Evolutionary conservation across 2,888 invertebrate species (phyloP), one percentile per base, ranked within the genome.

Genomic region (Dendrolimus houi): DNA sequence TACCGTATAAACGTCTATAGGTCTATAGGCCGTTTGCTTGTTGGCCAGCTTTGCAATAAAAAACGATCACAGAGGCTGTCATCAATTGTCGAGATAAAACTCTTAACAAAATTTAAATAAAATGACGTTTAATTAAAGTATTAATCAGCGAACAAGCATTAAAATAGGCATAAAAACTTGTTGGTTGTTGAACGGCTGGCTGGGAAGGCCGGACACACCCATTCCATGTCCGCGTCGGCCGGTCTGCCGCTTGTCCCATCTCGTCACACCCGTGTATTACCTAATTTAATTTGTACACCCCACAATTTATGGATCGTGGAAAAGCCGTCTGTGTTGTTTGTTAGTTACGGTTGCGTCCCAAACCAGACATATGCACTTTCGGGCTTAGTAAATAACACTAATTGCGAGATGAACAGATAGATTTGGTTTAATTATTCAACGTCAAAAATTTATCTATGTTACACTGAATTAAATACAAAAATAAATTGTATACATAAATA

Each of bases 221-320:
- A 81, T 88, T 88, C 81, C 88, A 76, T 88, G 88, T 88, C 85
- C 77, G 73, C 70, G 69, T 76, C 72, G 78, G 77, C 77, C 77
- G 71, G 74, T 47, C 76, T 72, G 76, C 77, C 79, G 83, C 78
- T 81, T 79, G 86, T 83, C 85, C 81, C 77, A 73, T 76, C 85
- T 86, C 86, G 87, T 87, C 88, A 88, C 84, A 75, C 77, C 73
- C 80, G 81, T 83, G 86, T 86, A 87, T 88, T 86, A 88, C 87
- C 87, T 89, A 89, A 89, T 89, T 89, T 88, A 88, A 89, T 89
- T 89, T 87, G 88, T 86, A 84, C 80, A 81, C 82, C 72, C 79
- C 83, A 73, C 83, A 87, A 89, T 88, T 88, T 88, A 88, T 87
- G 82, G 81, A 75, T 74, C 71, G 67, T 81, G 79, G 81, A 83